Base-by-base conservation (phyloP, 2,888 invertebrate species). In the Belgica antarctica region DNA sequence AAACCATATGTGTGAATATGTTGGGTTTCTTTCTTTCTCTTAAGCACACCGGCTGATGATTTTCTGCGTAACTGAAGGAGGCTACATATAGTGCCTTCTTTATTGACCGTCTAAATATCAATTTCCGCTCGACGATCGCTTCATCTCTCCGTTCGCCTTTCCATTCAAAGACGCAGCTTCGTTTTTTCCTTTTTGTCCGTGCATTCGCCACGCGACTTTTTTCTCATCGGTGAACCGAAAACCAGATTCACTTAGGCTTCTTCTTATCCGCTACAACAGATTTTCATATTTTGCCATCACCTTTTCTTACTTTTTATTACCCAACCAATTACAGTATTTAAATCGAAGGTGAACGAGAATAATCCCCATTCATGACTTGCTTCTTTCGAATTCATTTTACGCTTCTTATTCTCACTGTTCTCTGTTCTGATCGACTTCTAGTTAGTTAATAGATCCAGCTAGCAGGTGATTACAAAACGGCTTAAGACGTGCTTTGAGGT, bases 181-280 rank as follows among this genome's bases (percentile, higher is more conserved):
- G 31, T 41, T 63, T n/a, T 68, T 27, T 34, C 52, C 34, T 52
- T 31, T 31, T 31, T 41, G 22, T 41, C 19, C n/a, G 31, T 68
- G 57, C 57, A 68, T 68, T 31, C 68, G 68, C 68, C 68, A 68
- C 68, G 68, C 68, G 68, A 68, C 68, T 68, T 68, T 68, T 68
- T 68, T 68, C 68, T 68, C 68, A 68, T 68, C 68, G 31, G 8
- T 17, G 52, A 4, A 5, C 25, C 12, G 27, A 31, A 68, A 65
- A 65, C 65, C 65, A 65, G 65, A 46, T 47, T 65, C 65, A 28
- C 47, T 25, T 12, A 22, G n/a, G 28, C 65, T 65, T 65, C 36
- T 62, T 62, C 62, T 62, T 62, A 17, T 17, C 62, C 34, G 31
- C 31, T 25, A 31, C 34, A 15, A 24, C 27, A 27, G 10, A n/a